Base-by-base conservation (phyloP, 92 coral and sea anemone species). In the Palythoa heliodiscus region DNA sequence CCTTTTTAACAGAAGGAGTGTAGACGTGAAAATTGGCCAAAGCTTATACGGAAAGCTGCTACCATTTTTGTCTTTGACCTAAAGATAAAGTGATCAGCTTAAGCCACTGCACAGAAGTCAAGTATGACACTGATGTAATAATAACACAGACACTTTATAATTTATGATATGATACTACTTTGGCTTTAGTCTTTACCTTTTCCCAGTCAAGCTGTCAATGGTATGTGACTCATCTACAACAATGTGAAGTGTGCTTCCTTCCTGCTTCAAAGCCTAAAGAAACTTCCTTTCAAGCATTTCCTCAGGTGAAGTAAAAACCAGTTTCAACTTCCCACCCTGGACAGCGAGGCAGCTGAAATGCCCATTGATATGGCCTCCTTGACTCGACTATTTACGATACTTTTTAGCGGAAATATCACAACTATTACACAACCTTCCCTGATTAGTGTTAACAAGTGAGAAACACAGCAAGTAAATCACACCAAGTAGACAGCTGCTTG, bases 41-140 rank as follows among this genome's bases (percentile, higher is more conserved):
- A 69, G 39, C 86, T 66, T 82, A 43, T 77, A 82, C 77, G 69
- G 86, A 82, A 82, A 22, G 86, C 77, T 69, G 77, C 74, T 63
- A 50, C 40, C n/a, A 10, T 66, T 23, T 82, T 82, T 68, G 25
- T 76, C 66, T 69, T 82, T 66, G 1, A 57, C 64, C 64, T 11
- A 19, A 15, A 57, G 16, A 57, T 10, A 15, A 57, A 10, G 19
- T 57, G 64, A 57, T 13, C 5, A 15, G 19, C 64, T 57, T 57
- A 11, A 57, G 64, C 17, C 64, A 17, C 64, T 40, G 2, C 47
- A 2, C 47, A 40, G 47, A 40, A 40, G 47, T 40, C 47, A 40
- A 40, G 47, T 40, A 40, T 40, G 2, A 40, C 47, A 40, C 5
- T 40, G 47, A 40, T 5, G 47, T 40, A 57, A 13, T 11, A 57